Evolutionary conservation across 1,140 invertebrate species (phyloP), one percentile per base, ranked within the genome.

Genomic region (Oryzaephilus surinamensis): DNA sequence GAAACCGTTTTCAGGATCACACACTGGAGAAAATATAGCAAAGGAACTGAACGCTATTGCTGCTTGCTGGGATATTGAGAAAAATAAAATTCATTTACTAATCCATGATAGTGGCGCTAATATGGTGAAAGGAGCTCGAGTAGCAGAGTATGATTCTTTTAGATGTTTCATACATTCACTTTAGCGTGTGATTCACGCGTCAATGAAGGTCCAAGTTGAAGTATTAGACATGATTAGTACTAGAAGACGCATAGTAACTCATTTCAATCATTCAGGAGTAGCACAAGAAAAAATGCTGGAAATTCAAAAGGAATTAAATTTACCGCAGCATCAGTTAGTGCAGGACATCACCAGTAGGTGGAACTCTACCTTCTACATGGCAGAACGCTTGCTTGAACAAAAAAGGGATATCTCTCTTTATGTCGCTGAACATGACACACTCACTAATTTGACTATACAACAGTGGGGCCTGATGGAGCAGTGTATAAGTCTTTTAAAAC

Each of bases 381-480:
- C 8, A 20, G 19, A 20, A 8, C 19, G 19, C 8, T 8, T 20
- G 19, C 8, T 20, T 5, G 19, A 20, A 20, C 8, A 20, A 20
- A 20, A 20, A 8, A 5, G 8, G 8, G 19, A 4, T 8, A 5
- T 8, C 4, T 20, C 19, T 5, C 8, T 20, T 4, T 20, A 5
- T 20, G 19, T 20, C 8, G 19, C 19, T 20, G 19, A 20, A 5
- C 19, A 20, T 20, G 19, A 12, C 4, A 6, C 6, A 6, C 5
- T 34, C 3, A 12, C 10, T 7, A 33, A 42, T 41, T 36, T 41
- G 27, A 32, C 39, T 7, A 10, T 6, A 4, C 4, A 15, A 4
- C 38, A 46, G 19, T 42, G 39, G 44, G 23, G 33, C 15, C 5
- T 46, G 28, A 15, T 46, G 15, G 33, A 42, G 16, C 20, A 46